A percentile compares a stretch with the other conserved stretches of the same genome.
Conservation (phyloP, 2,888 invertebrate species). For the Synergus laeviventris region DNA sequence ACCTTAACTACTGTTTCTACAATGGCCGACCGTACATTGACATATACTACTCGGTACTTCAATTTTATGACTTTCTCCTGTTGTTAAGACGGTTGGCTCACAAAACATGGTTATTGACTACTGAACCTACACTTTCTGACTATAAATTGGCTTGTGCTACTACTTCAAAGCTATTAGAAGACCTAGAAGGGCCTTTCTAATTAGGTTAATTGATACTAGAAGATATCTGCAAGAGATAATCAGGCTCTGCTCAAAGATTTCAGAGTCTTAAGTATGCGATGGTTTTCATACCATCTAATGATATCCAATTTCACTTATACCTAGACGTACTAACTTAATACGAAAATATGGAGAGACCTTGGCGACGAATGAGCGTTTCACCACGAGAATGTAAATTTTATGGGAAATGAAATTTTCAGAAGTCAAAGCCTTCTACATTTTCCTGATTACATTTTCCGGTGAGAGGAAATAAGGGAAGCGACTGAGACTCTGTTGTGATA, state of each 20-base stretch:
- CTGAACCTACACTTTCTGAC: too few species aligned
- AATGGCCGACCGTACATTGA: too few species aligned
- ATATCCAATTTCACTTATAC: conserved; percentile 8
- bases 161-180: too few species aligned
- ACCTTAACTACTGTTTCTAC: too few species aligned
- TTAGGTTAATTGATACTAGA: too few species aligned
- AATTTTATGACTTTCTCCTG: too few species aligned
- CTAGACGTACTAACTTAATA: neutral
- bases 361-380: conserved; percentile 9
- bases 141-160: too few species aligned
- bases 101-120: too few species aligned
- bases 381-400: conserved; percentile 14
- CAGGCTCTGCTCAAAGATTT: neutral
- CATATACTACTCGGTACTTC: too few species aligned
- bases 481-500: neutral
- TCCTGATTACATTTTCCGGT: neutral
- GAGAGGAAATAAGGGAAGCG: neutral
- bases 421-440: neutral
- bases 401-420: conserved; percentile 10
- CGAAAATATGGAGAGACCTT: neutral
- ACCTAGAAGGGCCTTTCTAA: too few species aligned
- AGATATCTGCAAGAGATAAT: neutral
- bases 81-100: too few species aligned
- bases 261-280: neutral
- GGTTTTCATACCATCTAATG: neutral